Evolutionary conservation across 2,888 invertebrate genomes (phyloP).

Genomic region (Standfussiana lucernea): DNA sequence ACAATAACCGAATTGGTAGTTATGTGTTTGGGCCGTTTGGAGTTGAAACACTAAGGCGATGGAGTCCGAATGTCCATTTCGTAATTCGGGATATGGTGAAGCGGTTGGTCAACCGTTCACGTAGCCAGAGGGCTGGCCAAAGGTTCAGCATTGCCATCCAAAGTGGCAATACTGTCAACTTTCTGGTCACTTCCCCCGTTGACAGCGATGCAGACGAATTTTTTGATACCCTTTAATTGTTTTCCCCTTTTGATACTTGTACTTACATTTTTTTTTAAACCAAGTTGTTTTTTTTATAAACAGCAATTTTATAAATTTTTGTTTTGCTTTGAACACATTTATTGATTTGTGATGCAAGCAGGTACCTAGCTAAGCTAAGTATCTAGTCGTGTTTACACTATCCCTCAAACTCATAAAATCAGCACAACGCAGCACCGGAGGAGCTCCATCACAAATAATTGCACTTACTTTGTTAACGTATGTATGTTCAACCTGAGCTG

Average conservation of each 20-base stretch:
- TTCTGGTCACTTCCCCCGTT: not conserved
- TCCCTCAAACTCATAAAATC: not conserved
- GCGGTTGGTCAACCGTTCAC: not conserved
- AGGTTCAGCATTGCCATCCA: not conserved
- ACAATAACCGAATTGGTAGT: not conserved
- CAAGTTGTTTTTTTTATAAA: not conserved
- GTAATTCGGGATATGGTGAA: not conserved
- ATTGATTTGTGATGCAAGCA: not conserved
- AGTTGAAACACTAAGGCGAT: not conserved
- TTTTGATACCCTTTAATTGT: not conserved
- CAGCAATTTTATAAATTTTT: not conserved
- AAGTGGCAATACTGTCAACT: not conserved
- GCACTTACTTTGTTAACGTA: not conserved
- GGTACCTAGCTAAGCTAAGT: no score
- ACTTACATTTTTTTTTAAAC: not conserved
- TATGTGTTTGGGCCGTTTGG: not conserved
- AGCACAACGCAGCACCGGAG: not conserved
- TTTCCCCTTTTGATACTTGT: not conserved
- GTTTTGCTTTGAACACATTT: not conserved
- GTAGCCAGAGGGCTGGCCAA: not conserved
- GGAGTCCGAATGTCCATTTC: not conserved
- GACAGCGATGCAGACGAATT: not conserved
- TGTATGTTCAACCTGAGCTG: not conserved
- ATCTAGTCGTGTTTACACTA: not conserved
- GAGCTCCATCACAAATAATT: not conserved